Conservation (phyloP, 2,888 invertebrate species). For the Diabrotica balteata region DNA sequence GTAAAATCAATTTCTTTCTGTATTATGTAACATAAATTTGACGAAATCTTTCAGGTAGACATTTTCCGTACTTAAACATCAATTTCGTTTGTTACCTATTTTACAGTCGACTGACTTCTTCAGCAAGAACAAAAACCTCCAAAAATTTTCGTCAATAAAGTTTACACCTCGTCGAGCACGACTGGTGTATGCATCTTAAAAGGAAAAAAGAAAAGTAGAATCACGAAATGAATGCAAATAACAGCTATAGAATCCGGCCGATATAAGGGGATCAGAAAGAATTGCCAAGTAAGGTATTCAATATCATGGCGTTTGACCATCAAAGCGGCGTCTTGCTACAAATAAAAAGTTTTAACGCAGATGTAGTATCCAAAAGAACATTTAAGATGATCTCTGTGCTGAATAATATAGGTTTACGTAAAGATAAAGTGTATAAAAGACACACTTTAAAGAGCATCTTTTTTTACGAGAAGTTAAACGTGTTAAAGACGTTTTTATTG, state of each 20-base stretch:
- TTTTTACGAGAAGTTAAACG: no score
- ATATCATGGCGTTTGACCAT: conserved; percentile 16
- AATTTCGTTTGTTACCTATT: background rate
- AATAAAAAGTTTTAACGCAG: background rate
- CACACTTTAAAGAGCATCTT: no score
- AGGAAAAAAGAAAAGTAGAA: conserved; percentile 3
- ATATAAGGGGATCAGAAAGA: conserved; percentile 17
- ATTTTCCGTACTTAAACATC: no score
- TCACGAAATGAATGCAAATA: conserved; percentile 19
- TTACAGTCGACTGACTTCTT: conserved; percentile 13
- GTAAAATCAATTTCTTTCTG: no score
- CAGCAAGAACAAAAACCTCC: conserved; percentile 7
- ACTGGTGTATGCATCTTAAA: background rate
- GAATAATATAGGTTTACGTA: background rate
- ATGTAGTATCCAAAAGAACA: background rate
- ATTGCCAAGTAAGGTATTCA: conserved; percentile 22
- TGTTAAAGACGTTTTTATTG: no score
- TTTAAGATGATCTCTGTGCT: background rate
- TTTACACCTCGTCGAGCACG: conserved; percentile 7
- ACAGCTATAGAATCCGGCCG: conserved; percentile 2
- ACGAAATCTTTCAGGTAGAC: no score
- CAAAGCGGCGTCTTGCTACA: conserved; percentile 3
- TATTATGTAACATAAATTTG: no score
- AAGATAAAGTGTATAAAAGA: no score
- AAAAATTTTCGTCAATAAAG: conserved; percentile 11